Evolutionary conservation across 2,113 vertebrate species (phyloP), one percentile per base, ranked within the genome.

Genomic region (Alouatta palliata): DNA sequence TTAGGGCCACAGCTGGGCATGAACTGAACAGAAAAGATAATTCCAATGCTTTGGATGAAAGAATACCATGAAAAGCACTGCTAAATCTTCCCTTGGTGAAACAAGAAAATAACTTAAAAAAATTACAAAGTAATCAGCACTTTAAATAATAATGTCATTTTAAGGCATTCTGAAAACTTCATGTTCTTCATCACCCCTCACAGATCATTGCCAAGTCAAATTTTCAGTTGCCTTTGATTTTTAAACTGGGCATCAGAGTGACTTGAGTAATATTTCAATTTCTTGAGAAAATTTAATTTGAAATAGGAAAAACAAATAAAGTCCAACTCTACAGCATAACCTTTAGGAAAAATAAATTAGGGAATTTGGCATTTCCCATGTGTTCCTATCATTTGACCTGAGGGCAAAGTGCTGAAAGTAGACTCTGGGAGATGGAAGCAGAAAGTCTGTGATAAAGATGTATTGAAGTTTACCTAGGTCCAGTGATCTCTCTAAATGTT

Each of bases 71-170:
- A 79, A 95, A 89, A 2, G 77, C 8, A 23, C 0, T 5, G 19
- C 40, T 94, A 83, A 52, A 30, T 87, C 2, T 58, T 27, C 87
- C 89, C 81, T n/a, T 73, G 10, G 3, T n/a, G n/a, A 49, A 91
- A 32, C n/a, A 96, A 61, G 45, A 82, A 80, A 95, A 96, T 37
- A 52, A 94, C 95, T 96, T 93, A 0, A 1, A 43, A 86, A 87
- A 3, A 0, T 40, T 93, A 81, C 54, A 75, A 52, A 37, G 14
- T 81, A 87, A 97, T 79, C 70, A 97, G 73, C 45, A 71, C 49
- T 97, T 97, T 8, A 77, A 92, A 47, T 10, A 9, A n/a, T 66
- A 87, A 95, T 97, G 95, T 80, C 76, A 95, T 95, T 98, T 90
- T 32, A 92, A 97, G 81, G 37, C 52, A n/a, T 32, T 93, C 70